Evolutionary conservation across 2,113 vertebrate genomes (phyloP), one percentile per base, ranked within the genome.

Genomic region (Dipodomys spectabilis): DNA sequence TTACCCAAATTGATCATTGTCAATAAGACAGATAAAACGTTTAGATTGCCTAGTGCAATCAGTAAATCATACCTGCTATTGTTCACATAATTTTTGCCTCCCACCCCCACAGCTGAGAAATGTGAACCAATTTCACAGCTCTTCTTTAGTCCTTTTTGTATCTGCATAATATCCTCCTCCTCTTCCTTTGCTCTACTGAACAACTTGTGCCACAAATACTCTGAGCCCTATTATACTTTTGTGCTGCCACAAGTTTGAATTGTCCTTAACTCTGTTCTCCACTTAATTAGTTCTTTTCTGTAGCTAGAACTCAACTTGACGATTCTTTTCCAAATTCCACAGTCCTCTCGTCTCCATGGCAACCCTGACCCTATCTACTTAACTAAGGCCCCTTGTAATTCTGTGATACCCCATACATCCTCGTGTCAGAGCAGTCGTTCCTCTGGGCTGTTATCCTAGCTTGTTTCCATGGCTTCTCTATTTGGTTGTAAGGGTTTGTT

Each of bases 251-350:
- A 27, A 0, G 28, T 53, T 77, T 69, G 28, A 80, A 83, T 78
- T 35, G 57, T 53, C 30, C 80, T 73, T 79, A 86, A 64, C 28
- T 35, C 57, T 39, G 32, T 32, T 77, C 81, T 73, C 35, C 53
- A 35, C 25, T 79, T 57, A 71, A 79, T 83, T 62, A 12, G 23
- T 27, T 88, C 44, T 94, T 94, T 86, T 72, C n/a, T 49, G 62
- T 60, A n/a, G 77, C 69, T 86, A 85, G 80, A 91, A 91, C 72
- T 80, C n/a, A 44, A 44, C 28, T 88, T 20, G n/a, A 87, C 64
- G n/a, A n/a, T 77, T 89, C 62, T 71, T 77, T 53, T 91, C 74
- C 35, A 91, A 25, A 75, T 81, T 78, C 57, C 35, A 35, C 0
- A 44, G 69, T 8, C 12, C 67, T 19, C 18, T 45, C 22, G 60